phyloP scores from a whole-genome alignment of 2,888 invertebrate genomes.

The Athalia cordata region DNA sequence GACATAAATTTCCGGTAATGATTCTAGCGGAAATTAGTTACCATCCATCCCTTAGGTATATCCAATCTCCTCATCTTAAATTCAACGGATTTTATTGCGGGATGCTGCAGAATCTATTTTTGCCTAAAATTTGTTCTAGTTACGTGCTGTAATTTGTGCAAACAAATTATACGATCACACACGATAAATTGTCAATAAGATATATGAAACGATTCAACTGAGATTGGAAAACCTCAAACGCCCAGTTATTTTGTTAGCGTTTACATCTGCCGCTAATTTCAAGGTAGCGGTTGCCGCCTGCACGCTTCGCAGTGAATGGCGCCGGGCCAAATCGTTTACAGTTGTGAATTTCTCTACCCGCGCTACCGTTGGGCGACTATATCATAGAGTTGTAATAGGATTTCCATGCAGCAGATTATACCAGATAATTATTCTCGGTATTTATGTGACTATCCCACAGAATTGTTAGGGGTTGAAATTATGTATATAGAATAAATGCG shows the following conservation, averaged over 20 bases:
- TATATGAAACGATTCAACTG: not conserved
- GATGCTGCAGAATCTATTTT: too few relatives aligned
- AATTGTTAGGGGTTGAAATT: constrained; percentile 16
- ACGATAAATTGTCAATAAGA: not conserved
- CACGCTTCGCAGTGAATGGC: constrained; percentile 22
- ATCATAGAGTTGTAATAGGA: constrained; percentile 40
- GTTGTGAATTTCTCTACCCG: constrained; percentile 29
- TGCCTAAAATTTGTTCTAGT: too few relatives aligned
- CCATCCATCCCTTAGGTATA: too few relatives aligned
- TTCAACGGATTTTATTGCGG: not conserved
- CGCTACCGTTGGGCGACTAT: constrained; percentile 15
- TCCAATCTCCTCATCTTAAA: not conserved
- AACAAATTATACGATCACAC: not conserved
- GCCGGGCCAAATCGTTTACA: constrained; percentile 39
- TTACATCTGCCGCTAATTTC: constrained; percentile 29
- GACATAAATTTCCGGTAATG: too few relatives aligned
- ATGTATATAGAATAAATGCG: not conserved
- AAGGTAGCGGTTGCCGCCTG: constrained; percentile 24
- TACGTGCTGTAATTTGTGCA: too few relatives aligned
- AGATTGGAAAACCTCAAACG: constrained; percentile 33
- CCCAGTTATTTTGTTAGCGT: constrained; percentile 29
- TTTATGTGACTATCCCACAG: constrained; percentile 29
- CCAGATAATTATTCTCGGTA: constrained; percentile 31
- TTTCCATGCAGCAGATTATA: constrained; percentile 35
- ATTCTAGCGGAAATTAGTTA: too few relatives aligned